Evolutionary conservation across 1,140 invertebrate species (phyloP), one percentile per base, ranked within the genome.

Genomic region (Planococcus citri): DNA sequence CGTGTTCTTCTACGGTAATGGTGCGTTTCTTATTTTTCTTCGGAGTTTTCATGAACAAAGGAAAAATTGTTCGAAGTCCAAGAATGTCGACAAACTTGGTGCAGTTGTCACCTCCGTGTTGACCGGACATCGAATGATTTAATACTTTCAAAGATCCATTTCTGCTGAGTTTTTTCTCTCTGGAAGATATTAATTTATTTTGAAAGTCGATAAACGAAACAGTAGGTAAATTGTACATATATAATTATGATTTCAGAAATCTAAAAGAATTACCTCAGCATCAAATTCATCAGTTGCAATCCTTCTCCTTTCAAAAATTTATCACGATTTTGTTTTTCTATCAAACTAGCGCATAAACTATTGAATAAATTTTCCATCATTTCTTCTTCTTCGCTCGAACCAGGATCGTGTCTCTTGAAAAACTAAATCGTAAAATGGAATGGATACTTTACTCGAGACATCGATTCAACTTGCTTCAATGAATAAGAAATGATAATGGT

Each of bases 281-380:
- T 98, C 67, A 99, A 83, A 77, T 88, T 89, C 95, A 98, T 97
- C 12, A 98, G 83, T 78, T 98, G 95, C 21, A 97, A 80, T 9
- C 95, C 95, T 83, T 98, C 95, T 0, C 94, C 95, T 74, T 90
- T 86, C 14, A 99, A 80, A 79, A 99, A 99, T 71, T 88, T 84
- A 68, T 95, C 91, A 71, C 94, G 84, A 80, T 99, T 99, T 69
- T 86, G 79, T 8, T 87, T 81, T 69, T 88, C 84, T 86, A 98
- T 90, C 64, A 99, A 82, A 71, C 92, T 87, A 12, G 94, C 97
- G 78, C 97, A 99, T 17, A 99, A 81, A 73, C 88, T 88, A 77
- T 98, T 91, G 76, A 99, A 99, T 60, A 99, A 80, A 81, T 99
- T 99, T 78, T 98, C 96, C 95, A 99, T 98, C 76, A 95, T 90